phyloP scores from a whole-genome alignment of 2,113 vertebrate species.

The Crotalus horridus region DNA sequence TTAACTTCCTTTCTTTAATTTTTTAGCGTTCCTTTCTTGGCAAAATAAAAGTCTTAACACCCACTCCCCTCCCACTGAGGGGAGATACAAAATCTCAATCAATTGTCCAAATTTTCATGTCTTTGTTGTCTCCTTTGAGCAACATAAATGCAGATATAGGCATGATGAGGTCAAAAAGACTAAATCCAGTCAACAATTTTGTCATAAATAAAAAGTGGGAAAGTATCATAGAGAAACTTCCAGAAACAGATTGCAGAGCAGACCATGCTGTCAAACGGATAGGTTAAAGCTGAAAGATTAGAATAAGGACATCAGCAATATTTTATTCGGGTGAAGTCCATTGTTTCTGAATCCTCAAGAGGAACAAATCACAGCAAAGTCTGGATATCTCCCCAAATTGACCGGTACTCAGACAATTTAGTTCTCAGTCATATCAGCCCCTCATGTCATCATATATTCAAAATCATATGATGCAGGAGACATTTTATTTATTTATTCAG shows the following conservation, averaged over 20 bases:
- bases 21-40: neutral
- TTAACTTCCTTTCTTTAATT: neutral
- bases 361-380: too few species aligned
- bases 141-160: neutral
- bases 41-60: neutral
- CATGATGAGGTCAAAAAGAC: neutral
- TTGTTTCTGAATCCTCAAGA: too few species aligned
- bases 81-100: neutral
- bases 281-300: too few species aligned
- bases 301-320: too few species aligned
- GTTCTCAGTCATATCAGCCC: too few species aligned
- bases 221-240: neutral
- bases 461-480: too few species aligned
- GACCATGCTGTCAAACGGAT: neutral
- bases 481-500: too few species aligned
- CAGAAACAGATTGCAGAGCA: neutral
- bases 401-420: too few species aligned
- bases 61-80: neutral
- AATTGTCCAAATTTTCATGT: neutral
- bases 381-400: too few species aligned
- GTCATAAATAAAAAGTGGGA: neutral
- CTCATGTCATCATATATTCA: too few species aligned
- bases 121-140: neutral
- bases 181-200: neutral
- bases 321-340: too few species aligned